Percentiles rank a stretch among this genome's conserved stretches.
These are phyloP conservation scores for Gopherus evgoodei DNA, from an alignment of 2,113 vertebrate species.

Conservation along the genomic window DNA sequence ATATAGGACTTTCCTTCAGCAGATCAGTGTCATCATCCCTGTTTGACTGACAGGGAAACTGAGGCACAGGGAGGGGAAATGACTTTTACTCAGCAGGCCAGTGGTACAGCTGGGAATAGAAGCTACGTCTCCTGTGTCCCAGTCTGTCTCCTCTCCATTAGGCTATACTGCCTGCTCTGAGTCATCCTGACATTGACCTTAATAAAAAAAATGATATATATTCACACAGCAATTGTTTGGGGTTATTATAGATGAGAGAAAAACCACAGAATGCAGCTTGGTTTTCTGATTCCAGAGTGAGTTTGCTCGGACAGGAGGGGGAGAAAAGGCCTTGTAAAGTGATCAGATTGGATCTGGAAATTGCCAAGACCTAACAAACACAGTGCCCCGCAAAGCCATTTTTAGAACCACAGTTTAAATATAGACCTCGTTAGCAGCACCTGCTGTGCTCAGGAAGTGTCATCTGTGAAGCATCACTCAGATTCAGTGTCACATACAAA, in stretches of 20 bases:
- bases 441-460: conserved; percentile 53
- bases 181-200: rapidly evolving
- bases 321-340: neutral
- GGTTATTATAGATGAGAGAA: neutral
- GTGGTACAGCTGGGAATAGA: no score
- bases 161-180: neutral
- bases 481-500: conserved; percentile 30
- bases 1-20: no score
- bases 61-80: no score
- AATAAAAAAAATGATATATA: no score
- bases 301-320: neutral
- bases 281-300: neutral
- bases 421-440: conserved; percentile 31
- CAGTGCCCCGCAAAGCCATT: neutral
- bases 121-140: no score
- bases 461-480: conserved; percentile 56
- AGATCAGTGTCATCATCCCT: no score
- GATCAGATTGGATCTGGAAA: conserved; percentile 31
- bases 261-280: neutral
- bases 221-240: rapidly evolving
- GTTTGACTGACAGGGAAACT: no score
- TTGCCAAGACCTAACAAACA: conserved; percentile 13
- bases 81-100: no score
- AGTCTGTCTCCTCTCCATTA: no score
- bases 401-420: conserved; percentile 59